These are phyloP conservation scores for Leptothorax acervorum DNA, from an alignment of 2,888 invertebrate genomes.

Conservation along the genomic window DNA sequence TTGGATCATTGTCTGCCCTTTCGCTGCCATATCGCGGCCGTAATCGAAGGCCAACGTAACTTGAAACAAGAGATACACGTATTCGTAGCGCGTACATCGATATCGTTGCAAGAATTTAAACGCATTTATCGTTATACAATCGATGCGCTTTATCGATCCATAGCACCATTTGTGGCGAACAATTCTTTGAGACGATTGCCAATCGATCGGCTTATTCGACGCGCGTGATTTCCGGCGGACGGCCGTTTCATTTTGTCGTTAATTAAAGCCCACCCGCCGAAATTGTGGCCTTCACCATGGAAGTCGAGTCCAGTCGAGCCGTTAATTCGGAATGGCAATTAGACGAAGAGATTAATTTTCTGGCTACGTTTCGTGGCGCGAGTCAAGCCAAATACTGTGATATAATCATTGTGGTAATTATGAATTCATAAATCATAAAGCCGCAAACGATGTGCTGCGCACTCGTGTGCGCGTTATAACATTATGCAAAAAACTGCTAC, in stretches of 20 bases:
- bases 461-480: background rate
- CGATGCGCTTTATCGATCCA: conserved; percentile 65
- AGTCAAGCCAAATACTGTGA: background rate
- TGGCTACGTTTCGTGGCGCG: background rate
- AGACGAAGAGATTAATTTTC: conserved; percentile 26
- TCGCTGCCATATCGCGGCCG: background rate
- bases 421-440: conserved; percentile 40
- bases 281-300: conserved; percentile 47
- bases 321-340: conserved; percentile 52
- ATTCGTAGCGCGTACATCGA: conserved; percentile 58
- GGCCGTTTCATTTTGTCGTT: conserved; percentile 55
- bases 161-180: conserved; percentile 62
- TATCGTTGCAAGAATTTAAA: conserved; percentile 63
- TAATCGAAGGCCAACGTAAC: conserved; percentile 57
- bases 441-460: conserved; percentile 8
- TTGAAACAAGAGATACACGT: conserved; percentile 33
- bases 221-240: conserved; percentile 66
- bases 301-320: background rate
- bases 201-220: conserved; percentile 67
- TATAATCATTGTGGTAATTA: conserved; percentile 35
- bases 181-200: conserved; percentile 54
- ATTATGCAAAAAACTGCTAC: background rate
- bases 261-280: conserved; percentile 53
- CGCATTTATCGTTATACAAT: conserved; percentile 66
- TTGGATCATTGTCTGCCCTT: background rate